These are phyloP conservation scores for Pteropus alecto DNA, from an alignment of 2,113 vertebrate species.

Conservation along the genomic window DNA sequence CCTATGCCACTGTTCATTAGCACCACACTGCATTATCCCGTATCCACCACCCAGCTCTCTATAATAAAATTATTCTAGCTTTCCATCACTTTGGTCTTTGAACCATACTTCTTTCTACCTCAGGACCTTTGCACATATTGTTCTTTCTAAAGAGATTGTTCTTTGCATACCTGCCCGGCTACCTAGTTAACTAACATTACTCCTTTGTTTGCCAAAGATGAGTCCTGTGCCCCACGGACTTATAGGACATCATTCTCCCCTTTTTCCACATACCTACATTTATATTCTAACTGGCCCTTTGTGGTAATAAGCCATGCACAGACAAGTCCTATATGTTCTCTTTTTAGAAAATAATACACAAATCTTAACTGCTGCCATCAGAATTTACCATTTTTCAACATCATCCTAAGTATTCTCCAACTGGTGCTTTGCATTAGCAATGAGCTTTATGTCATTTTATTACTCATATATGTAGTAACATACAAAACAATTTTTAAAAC, in stretches of 20 bases:
- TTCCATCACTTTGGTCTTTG: not conserved
- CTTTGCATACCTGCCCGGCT: not conserved
- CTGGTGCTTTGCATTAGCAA: not conserved
- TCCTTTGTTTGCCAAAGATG: not conserved
- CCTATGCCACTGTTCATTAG: not conserved
- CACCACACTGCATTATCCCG: not conserved
- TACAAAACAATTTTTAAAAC: not conserved
- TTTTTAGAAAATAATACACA: constrained; percentile 18
- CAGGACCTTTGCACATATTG: not conserved
- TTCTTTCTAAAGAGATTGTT: not conserved
- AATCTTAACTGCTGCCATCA: not conserved
- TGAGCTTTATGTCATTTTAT: not conserved
- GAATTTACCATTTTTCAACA: constrained; percentile 1
- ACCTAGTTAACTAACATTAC: not conserved
- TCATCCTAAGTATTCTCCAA: not conserved
- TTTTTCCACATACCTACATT: not conserved
- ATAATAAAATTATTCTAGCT: not conserved
- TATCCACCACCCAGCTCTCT: not conserved
- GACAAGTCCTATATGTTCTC: not conserved
- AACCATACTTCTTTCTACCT: not conserved
- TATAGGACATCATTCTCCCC: not conserved
- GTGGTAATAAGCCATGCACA: not conserved
- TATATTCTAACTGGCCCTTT: not conserved
- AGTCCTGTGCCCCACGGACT: not conserved
- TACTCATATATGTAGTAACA: not conserved